phyloP scores from a whole-genome alignment of 37 sponge, comb jelly and placozoan genomes.

The Ephydatia muelleri region DNA sequence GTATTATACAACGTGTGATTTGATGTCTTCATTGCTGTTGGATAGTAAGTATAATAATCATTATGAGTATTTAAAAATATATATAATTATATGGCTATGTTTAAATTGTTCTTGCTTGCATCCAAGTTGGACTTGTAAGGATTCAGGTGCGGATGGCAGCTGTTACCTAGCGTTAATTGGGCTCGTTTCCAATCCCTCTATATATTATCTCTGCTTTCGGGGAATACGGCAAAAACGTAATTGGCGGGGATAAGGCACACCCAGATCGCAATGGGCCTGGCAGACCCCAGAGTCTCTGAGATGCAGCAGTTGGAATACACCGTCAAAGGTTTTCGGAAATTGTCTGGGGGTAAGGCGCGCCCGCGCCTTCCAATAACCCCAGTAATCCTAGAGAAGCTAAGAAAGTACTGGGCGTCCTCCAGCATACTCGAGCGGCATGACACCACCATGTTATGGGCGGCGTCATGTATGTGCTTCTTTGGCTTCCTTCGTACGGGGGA shows the following conservation, averaged over 20 bases:
- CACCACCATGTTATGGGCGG: conserved; percentile 33
- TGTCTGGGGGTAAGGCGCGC: neutral
- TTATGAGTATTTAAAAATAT: too few species aligned
- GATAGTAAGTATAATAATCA: too few species aligned
- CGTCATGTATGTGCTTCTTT: conserved; percentile 23
- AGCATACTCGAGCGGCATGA: neutral
- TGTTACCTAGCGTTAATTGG: too few species aligned
- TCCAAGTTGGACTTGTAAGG: too few species aligned
- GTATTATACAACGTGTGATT: too few species aligned
- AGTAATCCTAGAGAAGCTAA: neutral
- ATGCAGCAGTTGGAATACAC: conserved; percentile 10
- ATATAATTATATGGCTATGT: too few species aligned
- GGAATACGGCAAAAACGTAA: conserved; percentile 8
- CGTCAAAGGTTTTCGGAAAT: conserved; percentile 5
- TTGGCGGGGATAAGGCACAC: conserved; percentile 22
- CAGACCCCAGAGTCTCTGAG: neutral
- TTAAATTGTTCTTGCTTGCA: too few species aligned
- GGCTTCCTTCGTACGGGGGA: conserved; percentile 24
- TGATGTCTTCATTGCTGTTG: too few species aligned
- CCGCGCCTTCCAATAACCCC: conserved; percentile 22
- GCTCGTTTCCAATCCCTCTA: too few species aligned
- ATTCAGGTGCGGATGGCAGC: too few species aligned
- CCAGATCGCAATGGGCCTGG: conserved; percentile 8
- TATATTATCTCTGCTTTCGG: too few species aligned
- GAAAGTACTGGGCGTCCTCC: neutral